These are phyloP conservation scores for Contarinia nasturtii DNA, from an alignment of 1,140 invertebrate genomes.

Conservation along the genomic window DNA sequence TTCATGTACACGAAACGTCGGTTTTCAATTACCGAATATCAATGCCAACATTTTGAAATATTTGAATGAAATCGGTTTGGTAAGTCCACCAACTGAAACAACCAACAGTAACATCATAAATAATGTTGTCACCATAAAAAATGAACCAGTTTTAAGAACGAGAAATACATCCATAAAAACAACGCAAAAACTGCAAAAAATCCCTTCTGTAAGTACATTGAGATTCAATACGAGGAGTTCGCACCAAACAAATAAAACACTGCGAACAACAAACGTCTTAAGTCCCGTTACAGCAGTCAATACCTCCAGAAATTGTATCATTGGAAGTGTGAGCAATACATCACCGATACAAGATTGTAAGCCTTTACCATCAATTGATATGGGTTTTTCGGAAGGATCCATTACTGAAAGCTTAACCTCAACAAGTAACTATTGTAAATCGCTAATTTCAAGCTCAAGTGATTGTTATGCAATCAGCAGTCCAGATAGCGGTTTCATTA, in stretches of 20 bases:
- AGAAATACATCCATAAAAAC: too few relatives aligned
- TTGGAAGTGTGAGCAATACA: background rate
- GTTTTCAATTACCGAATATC: slow-evolving; percentile 12
- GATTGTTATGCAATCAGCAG: slow-evolving; percentile 5
- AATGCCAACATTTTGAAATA: slow-evolving; percentile 19
- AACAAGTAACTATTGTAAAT: slow-evolving; percentile 13
- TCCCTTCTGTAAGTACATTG: too few relatives aligned
- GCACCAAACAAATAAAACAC: background rate
- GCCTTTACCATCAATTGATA: background rate
- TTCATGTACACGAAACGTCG: slow-evolving; percentile 28
- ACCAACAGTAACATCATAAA: slow-evolving; percentile 1
- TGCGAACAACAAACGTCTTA: background rate
- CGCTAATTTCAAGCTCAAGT: slow-evolving; percentile 11
- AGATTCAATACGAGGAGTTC: background rate
- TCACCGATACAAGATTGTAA: background rate
- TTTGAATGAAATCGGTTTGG: slow-evolving; percentile 13
- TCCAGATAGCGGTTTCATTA: slow-evolving; percentile 6
- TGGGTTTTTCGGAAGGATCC: background rate
- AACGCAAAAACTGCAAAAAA: too few relatives aligned
- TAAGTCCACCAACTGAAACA: slow-evolving; percentile 4
- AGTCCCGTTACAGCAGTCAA: too few relatives aligned
- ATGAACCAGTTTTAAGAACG: too few relatives aligned
- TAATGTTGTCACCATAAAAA: background rate
- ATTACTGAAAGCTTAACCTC: slow-evolving; percentile 6
- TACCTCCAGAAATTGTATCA: too few relatives aligned